These are phyloP conservation scores for Phalanger gymnotis DNA, from an alignment of 2,797 vertebrate genomes.

Conservation along the genomic window DNA sequence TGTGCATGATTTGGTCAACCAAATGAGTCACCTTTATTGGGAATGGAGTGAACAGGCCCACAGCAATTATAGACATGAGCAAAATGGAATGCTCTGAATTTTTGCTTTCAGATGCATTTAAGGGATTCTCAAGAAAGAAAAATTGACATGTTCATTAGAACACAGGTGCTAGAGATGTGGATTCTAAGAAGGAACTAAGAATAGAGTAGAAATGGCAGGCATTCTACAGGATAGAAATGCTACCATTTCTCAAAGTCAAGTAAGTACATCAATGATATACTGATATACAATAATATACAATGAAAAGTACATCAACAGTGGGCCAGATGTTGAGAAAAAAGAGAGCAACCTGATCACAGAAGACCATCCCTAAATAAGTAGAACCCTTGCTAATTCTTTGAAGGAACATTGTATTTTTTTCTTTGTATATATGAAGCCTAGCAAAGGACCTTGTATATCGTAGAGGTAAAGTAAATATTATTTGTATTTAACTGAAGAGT, in stretches of 20 bases:
- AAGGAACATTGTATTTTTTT: not conserved
- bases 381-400: not conserved
- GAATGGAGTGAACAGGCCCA: not conserved
- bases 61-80: not conserved
- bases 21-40: not conserved
- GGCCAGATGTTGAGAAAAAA: not conserved
- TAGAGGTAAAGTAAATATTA: no score
- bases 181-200: no score
- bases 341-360: not conserved
- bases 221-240: not conserved
- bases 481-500: no score
- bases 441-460: no score
- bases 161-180: not conserved
- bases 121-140: not conserved
- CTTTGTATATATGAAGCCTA: no score
- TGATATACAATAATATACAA: no score
- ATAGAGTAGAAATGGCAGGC: not conserved
- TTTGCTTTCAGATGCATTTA: not conserved
- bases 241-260: not conserved
- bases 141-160: not conserved
- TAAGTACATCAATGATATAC: not conserved
- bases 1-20: not conserved
- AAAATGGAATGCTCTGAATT: not conserved
- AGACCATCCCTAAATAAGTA: not conserved
- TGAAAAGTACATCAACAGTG: no score